A percentile compares a stretch with the other conserved stretches of the same genome.
These are phyloP conservation scores for Vidua macroura DNA, from an alignment of 2,113 vertebrate species.

Conservation along the genomic window DNA sequence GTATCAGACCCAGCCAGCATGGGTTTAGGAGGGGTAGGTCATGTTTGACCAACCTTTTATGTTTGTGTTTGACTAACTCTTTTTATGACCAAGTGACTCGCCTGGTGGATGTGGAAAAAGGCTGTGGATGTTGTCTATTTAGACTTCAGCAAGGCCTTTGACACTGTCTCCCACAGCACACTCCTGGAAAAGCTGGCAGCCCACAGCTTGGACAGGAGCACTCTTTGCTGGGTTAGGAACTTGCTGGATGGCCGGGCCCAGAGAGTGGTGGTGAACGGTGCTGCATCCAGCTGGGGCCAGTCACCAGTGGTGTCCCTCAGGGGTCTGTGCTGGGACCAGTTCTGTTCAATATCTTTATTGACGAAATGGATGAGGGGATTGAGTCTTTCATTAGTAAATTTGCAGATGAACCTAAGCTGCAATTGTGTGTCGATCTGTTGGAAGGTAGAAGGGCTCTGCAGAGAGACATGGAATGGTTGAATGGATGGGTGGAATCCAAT, in stretches of 20 bases:
- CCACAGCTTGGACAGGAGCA: not conserved
- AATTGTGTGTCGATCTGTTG: not conserved
- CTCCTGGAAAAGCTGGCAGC: not conserved
- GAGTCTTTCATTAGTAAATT: not conserved
- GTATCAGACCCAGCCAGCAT: not conserved
- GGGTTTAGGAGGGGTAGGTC: too few species aligned
- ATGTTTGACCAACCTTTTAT: not conserved
- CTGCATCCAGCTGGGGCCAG: not conserved
- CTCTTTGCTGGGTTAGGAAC: not conserved
- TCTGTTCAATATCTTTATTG: not conserved
- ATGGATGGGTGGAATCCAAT: not conserved
- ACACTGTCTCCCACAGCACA: not conserved
- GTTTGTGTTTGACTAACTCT: too few species aligned
- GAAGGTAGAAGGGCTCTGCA: not conserved
- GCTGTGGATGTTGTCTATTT: not conserved
- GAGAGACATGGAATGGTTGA: too few species aligned
- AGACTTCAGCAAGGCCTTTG: not conserved
- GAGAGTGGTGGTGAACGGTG: not conserved
- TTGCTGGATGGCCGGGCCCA: not conserved
- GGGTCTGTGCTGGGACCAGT: not conserved
- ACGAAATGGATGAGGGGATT: not conserved
- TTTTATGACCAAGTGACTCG: not conserved
- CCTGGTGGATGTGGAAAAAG: not conserved
- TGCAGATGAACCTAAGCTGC: not conserved
- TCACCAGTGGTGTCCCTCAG: not conserved